Conservation (phyloP, 2,113 vertebrate species). For the Naja naja region DNA sequence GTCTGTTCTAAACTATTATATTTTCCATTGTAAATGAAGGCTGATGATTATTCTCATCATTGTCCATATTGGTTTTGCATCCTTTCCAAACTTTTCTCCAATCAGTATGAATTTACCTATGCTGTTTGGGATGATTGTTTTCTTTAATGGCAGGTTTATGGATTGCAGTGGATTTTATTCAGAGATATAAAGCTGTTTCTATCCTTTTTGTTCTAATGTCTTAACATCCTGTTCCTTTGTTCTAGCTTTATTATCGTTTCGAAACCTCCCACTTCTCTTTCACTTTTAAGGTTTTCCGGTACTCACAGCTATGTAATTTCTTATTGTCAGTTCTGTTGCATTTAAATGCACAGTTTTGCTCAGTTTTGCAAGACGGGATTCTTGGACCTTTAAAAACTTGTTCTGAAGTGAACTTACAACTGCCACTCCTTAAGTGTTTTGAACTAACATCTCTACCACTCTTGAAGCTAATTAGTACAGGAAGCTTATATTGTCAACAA, state of each 20-base stretch:
- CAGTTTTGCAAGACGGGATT: background rate
- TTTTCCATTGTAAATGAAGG: background rate
- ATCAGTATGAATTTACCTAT: background rate
- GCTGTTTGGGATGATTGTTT: background rate
- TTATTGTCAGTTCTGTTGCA: background rate
- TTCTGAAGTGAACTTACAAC: background rate
- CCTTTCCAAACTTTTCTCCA: background rate
- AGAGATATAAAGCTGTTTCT: background rate
- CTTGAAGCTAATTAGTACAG: background rate
- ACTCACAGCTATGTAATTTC: background rate
- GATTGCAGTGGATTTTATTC: background rate
- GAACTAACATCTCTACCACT: slow-evolving; percentile 35
- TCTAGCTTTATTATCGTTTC: background rate
- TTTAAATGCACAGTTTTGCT: background rate
- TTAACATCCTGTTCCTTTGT: background rate
- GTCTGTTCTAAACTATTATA: background rate
- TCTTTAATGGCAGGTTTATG: background rate
- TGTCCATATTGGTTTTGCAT: background rate
- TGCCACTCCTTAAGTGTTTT: slow-evolving; percentile 9
- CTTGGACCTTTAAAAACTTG: background rate
- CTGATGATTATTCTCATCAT: background rate
- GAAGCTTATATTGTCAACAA: slow-evolving; percentile 16
- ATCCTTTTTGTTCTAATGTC: background rate
- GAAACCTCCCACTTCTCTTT: accelerated
- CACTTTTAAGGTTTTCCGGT: accelerated